These are phyloP conservation scores for Catharus fuscescens DNA, from an alignment of 2,113 vertebrate species.

Conservation along the genomic window DNA sequence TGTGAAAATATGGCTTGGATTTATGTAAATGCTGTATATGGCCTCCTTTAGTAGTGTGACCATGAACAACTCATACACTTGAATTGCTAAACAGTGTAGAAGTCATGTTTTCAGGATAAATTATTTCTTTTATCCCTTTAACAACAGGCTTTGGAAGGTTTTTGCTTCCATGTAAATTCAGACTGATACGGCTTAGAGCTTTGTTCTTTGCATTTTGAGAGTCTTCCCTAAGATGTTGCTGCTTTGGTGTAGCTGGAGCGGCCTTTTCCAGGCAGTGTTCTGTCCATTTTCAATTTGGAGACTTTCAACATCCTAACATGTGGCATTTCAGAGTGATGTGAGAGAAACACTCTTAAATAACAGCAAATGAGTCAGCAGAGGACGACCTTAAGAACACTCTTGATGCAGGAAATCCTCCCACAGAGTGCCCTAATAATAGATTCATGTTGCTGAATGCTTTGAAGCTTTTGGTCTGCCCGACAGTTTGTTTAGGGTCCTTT, in stretches of 20 bases:
- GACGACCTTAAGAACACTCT: not conserved
- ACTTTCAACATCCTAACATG: not conserved
- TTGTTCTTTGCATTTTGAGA: not conserved
- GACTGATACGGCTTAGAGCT: not conserved
- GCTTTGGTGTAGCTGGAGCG: not conserved
- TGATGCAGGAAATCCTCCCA: constrained; percentile 25
- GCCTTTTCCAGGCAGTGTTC: not conserved
- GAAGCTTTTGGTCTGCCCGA: not conserved
- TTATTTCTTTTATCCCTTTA: not conserved
- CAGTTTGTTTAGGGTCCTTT: constrained; percentile 27
- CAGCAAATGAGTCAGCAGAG: constrained; percentile 57
- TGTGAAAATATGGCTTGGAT: not conserved
- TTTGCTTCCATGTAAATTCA: not conserved
- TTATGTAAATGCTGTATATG: not conserved
- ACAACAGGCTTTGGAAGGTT: not conserved
- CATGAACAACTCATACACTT: not conserved
- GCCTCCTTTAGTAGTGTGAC: not conserved
- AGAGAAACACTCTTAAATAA: constrained; percentile 2
- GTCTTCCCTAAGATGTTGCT: not conserved
- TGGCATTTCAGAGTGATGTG: not conserved
- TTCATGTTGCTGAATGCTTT: constrained; percentile 22
- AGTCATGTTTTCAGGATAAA: not conserved
- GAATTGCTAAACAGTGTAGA: not conserved
- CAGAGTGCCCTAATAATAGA: constrained; percentile 40
- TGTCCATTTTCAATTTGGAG: not conserved